Evolutionary conservation across 2,888 invertebrate species (phyloP).

Genomic region (Eurytoma adleriae): DNA sequence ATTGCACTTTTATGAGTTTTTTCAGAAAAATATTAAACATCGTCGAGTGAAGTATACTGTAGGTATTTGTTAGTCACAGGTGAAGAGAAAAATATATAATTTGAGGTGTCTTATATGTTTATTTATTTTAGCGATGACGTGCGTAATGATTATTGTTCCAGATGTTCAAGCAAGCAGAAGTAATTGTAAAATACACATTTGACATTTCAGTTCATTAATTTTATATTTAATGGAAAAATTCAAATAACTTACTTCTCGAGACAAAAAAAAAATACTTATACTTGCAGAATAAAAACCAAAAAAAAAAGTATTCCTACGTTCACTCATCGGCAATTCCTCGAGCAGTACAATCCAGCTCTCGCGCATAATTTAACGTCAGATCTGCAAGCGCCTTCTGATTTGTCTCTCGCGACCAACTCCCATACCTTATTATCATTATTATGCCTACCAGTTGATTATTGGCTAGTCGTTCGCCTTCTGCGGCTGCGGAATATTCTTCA

Average conservation of each 20-base stretch:
- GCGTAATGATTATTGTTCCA: too few relatives aligned
- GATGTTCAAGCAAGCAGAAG: too few relatives aligned
- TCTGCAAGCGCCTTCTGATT: not conserved
- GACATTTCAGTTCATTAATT: too few relatives aligned
- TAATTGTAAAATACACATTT: too few relatives aligned
- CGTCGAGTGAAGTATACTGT: not conserved
- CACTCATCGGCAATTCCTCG: not conserved
- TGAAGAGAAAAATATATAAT: too few relatives aligned
- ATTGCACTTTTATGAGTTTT: not conserved
- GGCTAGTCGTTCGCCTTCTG: conserved; percentile 23
- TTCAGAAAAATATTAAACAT: too few relatives aligned
- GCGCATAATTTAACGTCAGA: conserved; percentile 29
- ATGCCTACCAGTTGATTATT: conserved; percentile 35
- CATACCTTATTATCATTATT: conserved; percentile 19
- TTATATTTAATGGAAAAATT: too few relatives aligned
- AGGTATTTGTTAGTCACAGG: too few relatives aligned
- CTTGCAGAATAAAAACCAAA: too few relatives aligned
- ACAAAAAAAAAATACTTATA: not conserved
- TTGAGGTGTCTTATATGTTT: too few relatives aligned
- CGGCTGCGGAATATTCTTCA: conserved; percentile 36
- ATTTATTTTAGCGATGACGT: too few relatives aligned
- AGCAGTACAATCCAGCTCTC: not conserved
- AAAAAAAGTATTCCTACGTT: not conserved
- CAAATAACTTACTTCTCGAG: not conserved
- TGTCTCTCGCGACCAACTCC: not conserved